A percentile compares a stretch with the other conserved stretches of the same genome.
phyloP scores from a whole-genome alignment of 92 coral and sea anemone genomes.

The Porites divaricata region DNA sequence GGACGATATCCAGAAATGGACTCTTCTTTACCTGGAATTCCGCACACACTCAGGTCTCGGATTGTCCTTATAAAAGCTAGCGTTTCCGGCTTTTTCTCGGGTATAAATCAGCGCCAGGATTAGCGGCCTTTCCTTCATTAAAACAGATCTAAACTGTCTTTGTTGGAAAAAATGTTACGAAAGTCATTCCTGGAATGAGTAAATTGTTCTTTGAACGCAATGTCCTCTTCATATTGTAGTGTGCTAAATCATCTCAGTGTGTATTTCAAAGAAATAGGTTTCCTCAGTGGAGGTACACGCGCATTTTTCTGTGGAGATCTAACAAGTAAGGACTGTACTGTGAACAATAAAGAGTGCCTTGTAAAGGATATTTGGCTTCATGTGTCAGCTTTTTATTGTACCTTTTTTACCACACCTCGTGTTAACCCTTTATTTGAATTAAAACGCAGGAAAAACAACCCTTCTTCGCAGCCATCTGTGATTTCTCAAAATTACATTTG shows the following conservation, averaged over 20 bases:
- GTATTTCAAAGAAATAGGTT: not conserved
- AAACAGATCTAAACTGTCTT: not conserved
- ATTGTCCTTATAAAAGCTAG: no score
- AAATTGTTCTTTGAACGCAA: not conserved
- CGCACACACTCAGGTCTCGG: no score
- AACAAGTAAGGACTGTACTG: slow-evolving; percentile 17
- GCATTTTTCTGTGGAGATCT: not conserved
- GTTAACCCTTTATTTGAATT: no score
- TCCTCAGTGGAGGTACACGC: not conserved
- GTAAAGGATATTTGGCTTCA: slow-evolving; percentile 1
- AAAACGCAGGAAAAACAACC: no score
- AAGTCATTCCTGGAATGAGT: not conserved
- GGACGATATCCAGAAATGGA: no score
- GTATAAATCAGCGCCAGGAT: no score
- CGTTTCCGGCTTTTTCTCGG: no score
- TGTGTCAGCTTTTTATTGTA: not conserved
- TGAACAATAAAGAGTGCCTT: slow-evolving; percentile 28
- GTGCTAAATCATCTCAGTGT: not conserved
- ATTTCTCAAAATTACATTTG: no score
- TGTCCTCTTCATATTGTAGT: not conserved
- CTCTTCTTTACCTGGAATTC: no score
- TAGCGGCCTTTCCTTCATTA: not conserved
- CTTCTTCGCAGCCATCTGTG: no score
- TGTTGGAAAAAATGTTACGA: not conserved
- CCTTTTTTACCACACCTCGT: no score